Evolutionary conservation across 1,140 invertebrate genomes (phyloP), one percentile per base, ranked within the genome.

Genomic region (Conus ventricosus): DNA sequence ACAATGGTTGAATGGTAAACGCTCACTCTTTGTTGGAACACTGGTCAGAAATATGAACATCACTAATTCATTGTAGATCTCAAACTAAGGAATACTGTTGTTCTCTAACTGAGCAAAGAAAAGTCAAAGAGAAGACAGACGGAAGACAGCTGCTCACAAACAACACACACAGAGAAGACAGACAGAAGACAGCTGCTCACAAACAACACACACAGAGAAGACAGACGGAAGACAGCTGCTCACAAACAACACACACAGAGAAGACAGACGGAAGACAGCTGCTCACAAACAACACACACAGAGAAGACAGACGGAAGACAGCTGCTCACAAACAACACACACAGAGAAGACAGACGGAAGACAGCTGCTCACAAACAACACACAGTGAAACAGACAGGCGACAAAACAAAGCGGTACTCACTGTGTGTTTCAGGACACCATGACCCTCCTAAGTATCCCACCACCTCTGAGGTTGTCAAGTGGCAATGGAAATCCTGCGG

Each of bases 351-450:
- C 17, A 82, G 81, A 11, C 23, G 54, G 27, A 60, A 60, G 57
- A 60, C 1, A 60, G 15, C 8, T 15, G 39, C 57, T 15, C 57
- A 60, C 81, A 57, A 81, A 1, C 53, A 84, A 6, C 27, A n/a
- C 27, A n/a, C 27, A 27, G n/a, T n/a, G 0, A 27, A 54, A 55
- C 23, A 55, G 6, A 85, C n/a, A 67, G 8, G 60, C 60, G 5
- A 67, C 20, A 75, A 8, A n/a, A n/a, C 0, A 11, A 27, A 20
- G 60, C 55, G 25, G 4, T 57, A 91, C 97, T 96, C 96, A 99
- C 98, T 98, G 92, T 99, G 98, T 91, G 97, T 96, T 95, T 98
- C 98, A 78, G 98, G 97, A 95, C 99, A 98, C 98, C 98, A 99
- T 80, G 97, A 97, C 51, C 98, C 98, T 85, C 97, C 98, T 51